These are phyloP conservation scores for Musca vetustissima DNA, from an alignment of 1,140 invertebrate genomes.

Conservation along the genomic window DNA sequence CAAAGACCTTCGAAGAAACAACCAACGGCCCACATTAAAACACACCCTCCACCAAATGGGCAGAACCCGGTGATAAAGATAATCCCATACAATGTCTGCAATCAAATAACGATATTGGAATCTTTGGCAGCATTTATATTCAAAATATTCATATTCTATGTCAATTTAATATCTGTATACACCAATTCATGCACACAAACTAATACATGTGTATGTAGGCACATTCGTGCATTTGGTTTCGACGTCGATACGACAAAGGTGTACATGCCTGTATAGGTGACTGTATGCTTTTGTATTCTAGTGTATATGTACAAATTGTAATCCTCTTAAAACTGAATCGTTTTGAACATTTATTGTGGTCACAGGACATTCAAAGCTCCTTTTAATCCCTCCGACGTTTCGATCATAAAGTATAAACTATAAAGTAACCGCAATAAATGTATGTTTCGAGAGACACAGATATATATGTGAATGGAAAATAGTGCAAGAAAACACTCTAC, in stretches of 20 bases:
- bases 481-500: too few relatives aligned
- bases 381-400: conserved; percentile 1
- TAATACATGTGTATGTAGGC: too few relatives aligned
- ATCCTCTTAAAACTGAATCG: conserved; percentile 17
- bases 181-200: neutral
- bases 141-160: conserved; percentile 17
- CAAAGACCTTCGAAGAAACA: too few relatives aligned
- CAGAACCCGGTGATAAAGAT: neutral
- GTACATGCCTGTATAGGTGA: too few relatives aligned
- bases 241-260: too few relatives aligned
- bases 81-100: conserved; percentile 10
- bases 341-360: conserved; percentile 21
- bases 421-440: conserved; percentile 17
- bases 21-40: too few relatives aligned
- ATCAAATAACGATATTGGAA: conserved; percentile 17
- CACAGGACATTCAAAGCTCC: conserved; percentile 19
- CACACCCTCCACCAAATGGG: too few relatives aligned
- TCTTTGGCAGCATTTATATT: neutral
- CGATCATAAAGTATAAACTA: neutral
- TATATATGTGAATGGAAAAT: too few relatives aligned
- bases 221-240: too few relatives aligned
- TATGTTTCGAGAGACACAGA: neutral
- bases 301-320: neutral
- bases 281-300: too few relatives aligned
- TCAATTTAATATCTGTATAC: conserved; percentile 11